phyloP scores from a whole-genome alignment of 2,797 vertebrate genomes.

The Nannoperca obscura region DNA sequence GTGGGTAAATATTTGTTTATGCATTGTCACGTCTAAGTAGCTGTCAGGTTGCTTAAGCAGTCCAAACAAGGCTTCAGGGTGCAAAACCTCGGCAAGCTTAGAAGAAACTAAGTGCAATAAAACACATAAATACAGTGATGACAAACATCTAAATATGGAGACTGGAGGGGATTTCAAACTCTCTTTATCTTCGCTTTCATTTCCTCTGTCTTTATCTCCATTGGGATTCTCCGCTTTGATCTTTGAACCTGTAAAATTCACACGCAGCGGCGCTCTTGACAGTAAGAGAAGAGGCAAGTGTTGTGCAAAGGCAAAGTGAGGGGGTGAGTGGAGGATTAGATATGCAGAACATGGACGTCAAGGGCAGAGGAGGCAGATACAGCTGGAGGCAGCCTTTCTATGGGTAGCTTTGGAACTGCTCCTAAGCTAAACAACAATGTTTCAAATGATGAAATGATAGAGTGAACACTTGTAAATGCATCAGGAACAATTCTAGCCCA shows the following conservation, averaged over 20 bases:
- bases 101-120: conserved; percentile 55
- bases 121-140: conserved; percentile 72
- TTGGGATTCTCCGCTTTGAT: conserved; percentile 75
- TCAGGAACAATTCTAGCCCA: conserved; percentile 35
- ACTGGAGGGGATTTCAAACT: conserved; percentile 68
- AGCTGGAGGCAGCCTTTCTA: conserved; percentile 74
- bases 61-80: conserved; percentile 57
- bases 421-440: conserved; percentile 66
- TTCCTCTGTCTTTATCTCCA: conserved; percentile 68
- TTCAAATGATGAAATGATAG: conserved; percentile 66
- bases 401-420: conserved; percentile 60
- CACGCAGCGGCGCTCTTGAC: conserved; percentile 71
- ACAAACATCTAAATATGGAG: conserved; percentile 76
- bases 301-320: conserved; percentile 70
- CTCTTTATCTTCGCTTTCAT: conserved; percentile 72
- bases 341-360: conserved; percentile 81
- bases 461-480: conserved; percentile 51
- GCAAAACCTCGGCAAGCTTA: conserved; percentile 36
- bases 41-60: conserved; percentile 53
- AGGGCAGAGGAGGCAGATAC: conserved; percentile 80
- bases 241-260: conserved; percentile 79
- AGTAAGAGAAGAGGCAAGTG: conserved; percentile 68
- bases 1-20: conserved; percentile 44
- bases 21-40: conserved; percentile 38
- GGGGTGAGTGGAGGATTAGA: conserved; percentile 76